Evolutionary conservation across 2,797 vertebrate genomes (phyloP).

Genomic region (Myotis daubentonii): DNA sequence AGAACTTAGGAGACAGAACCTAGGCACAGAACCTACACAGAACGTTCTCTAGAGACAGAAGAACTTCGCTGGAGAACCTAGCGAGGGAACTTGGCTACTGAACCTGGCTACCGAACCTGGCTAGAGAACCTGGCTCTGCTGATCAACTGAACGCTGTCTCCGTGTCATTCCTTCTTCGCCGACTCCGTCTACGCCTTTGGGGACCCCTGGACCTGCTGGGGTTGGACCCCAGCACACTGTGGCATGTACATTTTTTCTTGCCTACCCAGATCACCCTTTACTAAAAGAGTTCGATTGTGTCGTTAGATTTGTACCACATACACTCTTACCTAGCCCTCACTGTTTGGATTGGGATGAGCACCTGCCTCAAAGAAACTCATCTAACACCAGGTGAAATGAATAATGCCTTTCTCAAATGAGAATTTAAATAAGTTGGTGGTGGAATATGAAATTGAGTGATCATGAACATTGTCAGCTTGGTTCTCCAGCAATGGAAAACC

Average conservation of each 20-base stretch:
- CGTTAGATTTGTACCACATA: neutral
- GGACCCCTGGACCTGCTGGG: no score
- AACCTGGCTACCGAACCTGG: no score
- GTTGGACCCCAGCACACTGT: no score
- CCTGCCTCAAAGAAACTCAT: neutral
- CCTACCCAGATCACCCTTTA: neutral
- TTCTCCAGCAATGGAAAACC: neutral
- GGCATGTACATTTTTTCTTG: neutral
- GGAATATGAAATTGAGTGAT: neutral
- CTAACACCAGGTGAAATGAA: neutral
- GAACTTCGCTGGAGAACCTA: no score
- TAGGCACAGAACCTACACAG: no score
- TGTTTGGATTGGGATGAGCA: neutral
- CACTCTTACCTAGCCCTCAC: neutral
- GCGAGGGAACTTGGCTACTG: no score
- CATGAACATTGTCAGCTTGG: neutral
- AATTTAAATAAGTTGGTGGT: neutral
- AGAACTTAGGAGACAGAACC: no score
- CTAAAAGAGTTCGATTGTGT: neutral
- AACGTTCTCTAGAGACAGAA: no score
- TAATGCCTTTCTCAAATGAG: neutral
- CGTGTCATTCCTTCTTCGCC: no score
- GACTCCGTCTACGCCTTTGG: no score
- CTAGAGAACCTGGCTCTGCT: no score
- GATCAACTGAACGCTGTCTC: no score